Evolutionary conservation across 2,113 vertebrate genomes (phyloP), one percentile per base, ranked within the genome.

Genomic region (Engystomops pustulosus): DNA sequence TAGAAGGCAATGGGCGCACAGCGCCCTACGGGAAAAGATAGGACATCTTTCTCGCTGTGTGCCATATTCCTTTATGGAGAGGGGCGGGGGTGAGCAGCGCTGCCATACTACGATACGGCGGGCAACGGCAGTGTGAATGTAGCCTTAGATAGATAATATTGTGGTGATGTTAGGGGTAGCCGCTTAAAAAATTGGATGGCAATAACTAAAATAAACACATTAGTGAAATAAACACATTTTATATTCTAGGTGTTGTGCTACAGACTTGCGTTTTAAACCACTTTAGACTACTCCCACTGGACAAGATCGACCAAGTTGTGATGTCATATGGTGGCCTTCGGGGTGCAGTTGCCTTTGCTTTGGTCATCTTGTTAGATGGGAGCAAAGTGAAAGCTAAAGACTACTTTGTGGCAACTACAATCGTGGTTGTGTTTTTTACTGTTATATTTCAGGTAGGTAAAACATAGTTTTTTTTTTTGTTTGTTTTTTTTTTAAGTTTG

Each of bases 291-390:
- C 95, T 96, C 83, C 97, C 96, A 6, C 86, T 99, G 92, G 97
- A 98, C 89, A 96, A 93, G 92, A 96, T 99, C 0, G 97, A 99
- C 90, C 97, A 99, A 90, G 97, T 98, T 90, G 96, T 99, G 93
- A 99, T 99, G 97, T 98, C 97, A 0, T 99, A 99, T 0, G 97
- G 97, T 2, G 97, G 97, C 88, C 94, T 99, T 86, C 93, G 97
- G 1, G 97, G 97, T 32, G 97, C 97, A 0, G 97, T 99, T 79
- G 97, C 97, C 1, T 99, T 98, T 0, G 97, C 97, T 15, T 88
- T 99, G 88, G 97, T 97, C 86, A 96, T 98, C 67, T 93, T 99
- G 60, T 92, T 99, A 88, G 95, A 99, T 3, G 87, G 85, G 36
- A 72, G 91, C 10, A 92, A 95, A 2, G 96, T 98, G 88, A 96